Conservation (phyloP, 2,113 vertebrate genomes). For the Nesoenas mayeri region DNA sequence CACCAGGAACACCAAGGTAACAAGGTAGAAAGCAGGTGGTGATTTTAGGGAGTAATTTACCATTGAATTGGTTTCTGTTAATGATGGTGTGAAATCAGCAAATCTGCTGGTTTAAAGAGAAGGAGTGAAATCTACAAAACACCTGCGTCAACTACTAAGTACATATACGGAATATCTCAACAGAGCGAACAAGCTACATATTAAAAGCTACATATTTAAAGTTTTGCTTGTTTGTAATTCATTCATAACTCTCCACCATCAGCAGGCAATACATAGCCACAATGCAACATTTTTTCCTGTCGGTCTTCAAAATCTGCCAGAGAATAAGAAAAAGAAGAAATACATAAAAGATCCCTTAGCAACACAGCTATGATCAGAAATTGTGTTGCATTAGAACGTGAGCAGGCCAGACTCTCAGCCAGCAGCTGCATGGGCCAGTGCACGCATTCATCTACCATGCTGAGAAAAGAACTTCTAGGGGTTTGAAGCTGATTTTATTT, state of each 20-base stretch:
- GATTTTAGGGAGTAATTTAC: neutral
- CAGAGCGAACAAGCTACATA: neutral
- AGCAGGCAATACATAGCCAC: neutral
- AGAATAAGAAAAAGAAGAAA: neutral
- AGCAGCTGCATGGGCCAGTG: neutral
- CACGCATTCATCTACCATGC: neutral
- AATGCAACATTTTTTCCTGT: neutral
- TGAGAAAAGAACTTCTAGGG: neutral
- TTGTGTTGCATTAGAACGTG: neutral
- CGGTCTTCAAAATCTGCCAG: neutral
- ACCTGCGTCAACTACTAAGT: neutral
- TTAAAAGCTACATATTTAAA: neutral
- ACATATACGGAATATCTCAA: accelerated
- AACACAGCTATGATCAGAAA: slow-evolving; percentile 32
- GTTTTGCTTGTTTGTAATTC: neutral
- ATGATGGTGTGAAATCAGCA: neutral
- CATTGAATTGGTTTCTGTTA: neutral
- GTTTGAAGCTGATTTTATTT: neutral
- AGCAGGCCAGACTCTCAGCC: neutral
- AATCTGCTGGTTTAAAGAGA: neutral
- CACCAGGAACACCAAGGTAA: neutral
- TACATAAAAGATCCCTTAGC: neutral
- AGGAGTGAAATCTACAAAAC: neutral
- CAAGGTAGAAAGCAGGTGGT: neutral
- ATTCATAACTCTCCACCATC: neutral